phyloP scores from a whole-genome alignment of 2,113 vertebrate species.

The Chrysemys picta region DNA sequence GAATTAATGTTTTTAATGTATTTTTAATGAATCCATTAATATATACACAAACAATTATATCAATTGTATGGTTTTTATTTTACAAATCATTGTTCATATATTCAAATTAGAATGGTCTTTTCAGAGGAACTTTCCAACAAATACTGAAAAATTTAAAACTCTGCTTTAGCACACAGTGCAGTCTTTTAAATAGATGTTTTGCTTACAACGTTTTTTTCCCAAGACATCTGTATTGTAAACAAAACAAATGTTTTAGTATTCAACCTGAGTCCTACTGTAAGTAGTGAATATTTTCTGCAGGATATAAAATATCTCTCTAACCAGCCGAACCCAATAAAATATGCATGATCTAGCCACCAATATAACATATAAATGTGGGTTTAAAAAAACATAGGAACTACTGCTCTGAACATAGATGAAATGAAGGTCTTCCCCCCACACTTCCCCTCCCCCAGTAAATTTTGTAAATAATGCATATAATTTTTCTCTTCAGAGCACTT shows the following conservation, averaged over 20 bases:
- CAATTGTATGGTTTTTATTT: background rate
- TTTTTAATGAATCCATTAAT: background rate
- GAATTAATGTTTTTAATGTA: background rate
- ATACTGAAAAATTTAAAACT: background rate
- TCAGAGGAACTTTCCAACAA: background rate
- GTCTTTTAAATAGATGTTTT: background rate
- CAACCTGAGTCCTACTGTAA: background rate
- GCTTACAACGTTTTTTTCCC: background rate
- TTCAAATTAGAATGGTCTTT: background rate
- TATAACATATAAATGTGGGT: accelerated
- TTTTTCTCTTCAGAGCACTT: background rate
- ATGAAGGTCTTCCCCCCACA: background rate
- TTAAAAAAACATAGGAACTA: accelerated
- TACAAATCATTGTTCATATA: background rate
- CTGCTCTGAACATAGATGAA: accelerated
- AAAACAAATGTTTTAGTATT: background rate
- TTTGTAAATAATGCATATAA: background rate
- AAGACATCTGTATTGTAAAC: background rate
- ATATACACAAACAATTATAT: too few relatives aligned
- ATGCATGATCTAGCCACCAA: accelerated
- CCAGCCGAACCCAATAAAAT: background rate
- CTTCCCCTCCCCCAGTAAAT: accelerated
- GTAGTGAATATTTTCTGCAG: background rate
- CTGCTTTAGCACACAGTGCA: background rate
- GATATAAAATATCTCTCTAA: background rate